Evolutionary conservation across 2,888 invertebrate species (phyloP), one percentile per base, ranked within the genome.

Genomic region (Griposia aprilina): DNA sequence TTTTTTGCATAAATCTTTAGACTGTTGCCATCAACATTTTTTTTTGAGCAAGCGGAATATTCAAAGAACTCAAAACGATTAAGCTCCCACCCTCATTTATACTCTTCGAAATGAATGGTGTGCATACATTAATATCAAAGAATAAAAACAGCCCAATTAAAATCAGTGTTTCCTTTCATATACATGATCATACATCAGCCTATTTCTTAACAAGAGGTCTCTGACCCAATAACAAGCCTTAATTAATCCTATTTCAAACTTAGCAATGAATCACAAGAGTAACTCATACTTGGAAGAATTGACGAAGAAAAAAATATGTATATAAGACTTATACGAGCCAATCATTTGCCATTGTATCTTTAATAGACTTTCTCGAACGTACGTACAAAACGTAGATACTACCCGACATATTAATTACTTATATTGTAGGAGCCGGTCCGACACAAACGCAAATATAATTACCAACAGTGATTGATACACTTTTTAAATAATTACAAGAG

Each of bases 361-460:
- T 90, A 90, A 92, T 89, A 84, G 88, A 94, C 94, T 94, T 94
- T 94, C 94, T 92, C 93, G 87, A 84, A 88, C 87, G 75, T 85
- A 84, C 72, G 17, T 26, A 85, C 76, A 67, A 84, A 76, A 73
- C 87, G 81, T 84, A 76, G 85, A 82, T 86, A 90, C 68, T 83
- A 84, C 71, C 6, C 20, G 65, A 81, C 72, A 81, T 86, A 90
- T 89, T 92, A 92, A 93, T 93, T 91, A 89, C 88, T 78, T 85
- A 78, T 74, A 88, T 89, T 89, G 89, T 90, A 82, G 71, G 48
- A 68, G 74, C 65, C 82, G 83, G 66, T 52, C 65, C 72, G 45
- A 71, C 71, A 81, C 77, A 68, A 81, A 87, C 77, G 80, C 83
- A 86, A 84, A 88, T 86, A 87, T 87, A 87, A 87, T 88, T 88